Evolutionary conservation across 2,888 invertebrate species (phyloP).

Genomic region (Chloroclystis v-ata): DNA sequence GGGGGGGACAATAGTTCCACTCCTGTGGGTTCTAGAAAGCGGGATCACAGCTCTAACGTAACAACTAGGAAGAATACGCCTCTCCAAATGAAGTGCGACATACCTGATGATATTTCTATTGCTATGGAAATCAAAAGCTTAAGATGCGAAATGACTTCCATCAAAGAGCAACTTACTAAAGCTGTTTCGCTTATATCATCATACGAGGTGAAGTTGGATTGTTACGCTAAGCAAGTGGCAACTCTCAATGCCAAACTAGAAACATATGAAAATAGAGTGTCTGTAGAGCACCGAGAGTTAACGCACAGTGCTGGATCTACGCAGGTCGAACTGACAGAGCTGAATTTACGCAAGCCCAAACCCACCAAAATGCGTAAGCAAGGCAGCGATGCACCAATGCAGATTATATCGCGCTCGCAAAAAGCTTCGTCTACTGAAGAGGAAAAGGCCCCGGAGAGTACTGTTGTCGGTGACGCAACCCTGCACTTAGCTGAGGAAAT

Average conservation of each 20-base stretch:
- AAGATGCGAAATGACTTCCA: background rate
- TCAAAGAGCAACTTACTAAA: background rate
- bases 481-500: background rate
- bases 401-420: background rate
- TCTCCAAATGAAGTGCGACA: background rate
- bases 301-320: background rate
- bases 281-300: background rate
- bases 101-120: background rate
- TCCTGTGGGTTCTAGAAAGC: background rate
- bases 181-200: background rate
- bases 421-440: background rate
- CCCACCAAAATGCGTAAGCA: background rate
- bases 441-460: background rate
- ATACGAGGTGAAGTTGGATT: slow-evolving; percentile 1
- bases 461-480: background rate
- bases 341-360: background rate
- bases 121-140: background rate
- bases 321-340: background rate
- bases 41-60: background rate
- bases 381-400: background rate
- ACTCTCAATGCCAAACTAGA: slow-evolving; percentile 2
- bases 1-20: background rate
- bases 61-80: background rate
- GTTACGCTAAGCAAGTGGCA: background rate
- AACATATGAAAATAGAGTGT: background rate